Percentiles rank a stretch among this genome's conserved stretches.
Conservation (phyloP, 2,113 vertebrate species). For the Procavia capensis region DNA sequence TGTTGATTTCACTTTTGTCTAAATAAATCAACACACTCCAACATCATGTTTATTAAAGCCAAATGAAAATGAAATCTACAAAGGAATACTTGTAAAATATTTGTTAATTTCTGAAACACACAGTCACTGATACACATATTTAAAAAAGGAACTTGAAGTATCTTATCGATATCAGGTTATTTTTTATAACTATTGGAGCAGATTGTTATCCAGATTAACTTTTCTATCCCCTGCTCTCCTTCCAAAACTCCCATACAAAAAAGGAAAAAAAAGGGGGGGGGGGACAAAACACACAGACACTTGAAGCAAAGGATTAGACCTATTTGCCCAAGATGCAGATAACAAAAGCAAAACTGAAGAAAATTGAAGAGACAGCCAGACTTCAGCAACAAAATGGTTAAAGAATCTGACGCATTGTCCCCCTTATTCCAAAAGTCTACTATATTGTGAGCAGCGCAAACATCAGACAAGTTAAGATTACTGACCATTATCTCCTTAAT, state of each 20-base stretch:
- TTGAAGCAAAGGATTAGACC: constrained; percentile 87
- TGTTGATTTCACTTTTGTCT: not conserved
- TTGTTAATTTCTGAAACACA: constrained; percentile 46
- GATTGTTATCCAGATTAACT: constrained; percentile 83
- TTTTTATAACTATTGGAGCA: constrained; percentile 72
- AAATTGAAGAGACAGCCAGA: constrained; percentile 94
- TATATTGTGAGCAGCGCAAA: constrained; percentile 91
- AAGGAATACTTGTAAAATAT: not conserved
- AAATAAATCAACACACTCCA: constrained; percentile 40
- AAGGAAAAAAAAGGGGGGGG: constrained; percentile 74
- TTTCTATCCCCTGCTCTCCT: constrained; percentile 78
- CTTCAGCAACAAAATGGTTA: constrained; percentile 91
- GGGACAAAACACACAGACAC: constrained; percentile 82
- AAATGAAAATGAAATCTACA: constrained; percentile 9
- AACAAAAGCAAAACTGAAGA: constrained; percentile 91
- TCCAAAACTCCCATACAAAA: constrained; percentile 76
- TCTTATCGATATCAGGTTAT: constrained; percentile 60
- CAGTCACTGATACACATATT: constrained; percentile 6
- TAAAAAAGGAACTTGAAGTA: constrained; percentile 63
- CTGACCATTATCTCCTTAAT: constrained; percentile 94
- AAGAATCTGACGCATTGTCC: constrained; percentile 89
- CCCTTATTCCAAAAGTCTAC: constrained; percentile 86
- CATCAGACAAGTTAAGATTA: constrained; percentile 96
- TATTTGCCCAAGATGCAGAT: constrained; percentile 90
- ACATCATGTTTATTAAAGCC: not conserved